Evolutionary conservation across 2,113 vertebrate species (phyloP), one percentile per base, ranked within the genome.

Genomic region (Sciurus niger): DNA sequence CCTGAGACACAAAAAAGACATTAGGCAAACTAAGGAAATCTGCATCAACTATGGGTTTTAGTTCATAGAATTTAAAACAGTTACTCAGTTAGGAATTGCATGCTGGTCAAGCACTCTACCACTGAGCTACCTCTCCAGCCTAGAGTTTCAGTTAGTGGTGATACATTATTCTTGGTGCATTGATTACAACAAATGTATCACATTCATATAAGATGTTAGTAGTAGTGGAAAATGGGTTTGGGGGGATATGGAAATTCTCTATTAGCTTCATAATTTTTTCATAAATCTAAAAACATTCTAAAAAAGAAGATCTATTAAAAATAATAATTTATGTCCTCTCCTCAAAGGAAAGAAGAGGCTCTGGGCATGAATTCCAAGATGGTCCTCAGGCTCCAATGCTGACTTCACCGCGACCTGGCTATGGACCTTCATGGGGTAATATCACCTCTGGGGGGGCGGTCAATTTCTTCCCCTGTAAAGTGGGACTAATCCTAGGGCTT

Each of bases 191-290:
- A 92, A 55, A 48, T 32, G 8, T 14, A 46, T 72, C n/a, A 65
- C 20, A 43, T 46, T n/a, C 53, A 53, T 28, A 17, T 3, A 43
- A 76, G 55, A 73, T 51, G 2, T 7, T 84, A 72, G 40, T 18
- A 18, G 60, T 84, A 65, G 40, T 18, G 24, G 60, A 87, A 85
- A 48, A 48, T 63, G 37, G 46, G 40, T 40, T 20, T 55, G 58
- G 4, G 10, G 60, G 60, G 55, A 43, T 53, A 72, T 40, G 58
- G n/a, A 67, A 70, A 89, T 34, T 76, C 30, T 84, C 1, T 37
- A n/a, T 70, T 76, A 84, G 43, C 73, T 55, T 82, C 58, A 73
- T 22, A 30, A 72, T 88, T 88, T 77, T 96, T 94, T 77, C 84
- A 9, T 55, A 70, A 84, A 90, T 80, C 85, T 76, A 70, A 90